Evolutionary conservation across 2,888 invertebrate species (phyloP), one percentile per base, ranked within the genome.

Genomic region (Eupeodes luniger): DNA sequence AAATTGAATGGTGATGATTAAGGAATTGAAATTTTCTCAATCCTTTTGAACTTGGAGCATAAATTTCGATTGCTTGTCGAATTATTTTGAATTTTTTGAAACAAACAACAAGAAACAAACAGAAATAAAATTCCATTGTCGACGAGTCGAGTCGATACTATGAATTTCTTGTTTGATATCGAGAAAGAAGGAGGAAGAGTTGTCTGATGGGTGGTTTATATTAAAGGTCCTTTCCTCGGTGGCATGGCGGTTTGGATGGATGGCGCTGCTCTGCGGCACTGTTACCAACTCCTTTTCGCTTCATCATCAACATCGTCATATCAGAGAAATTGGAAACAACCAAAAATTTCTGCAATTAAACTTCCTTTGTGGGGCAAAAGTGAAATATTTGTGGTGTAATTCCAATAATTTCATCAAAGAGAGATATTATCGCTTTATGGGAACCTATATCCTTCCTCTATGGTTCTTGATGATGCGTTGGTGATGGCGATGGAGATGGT

Each of bases 371-470:
- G 78, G 88, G 77, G 55, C 70, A 55, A 81, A 78, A 85, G 88
- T 81, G 81, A 88, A 88, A 88, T 88, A 88, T 81, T 88, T 88
- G 84, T 78, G 85, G 85, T 78, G 88, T 85, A 85, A 88, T 88
- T 84, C 85, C 85, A 88, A 88, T 88, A 85, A 88, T 88, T 84
- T 85, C 85, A 88, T 88, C 88, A 88, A 88, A 88, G 88, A 55
- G 88, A 49, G 85, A 88, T 88, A 88, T 78, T 78, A 85, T 84
- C 87, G 76, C 80, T 83, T 87, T 82, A 86, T 86, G 79, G 79
- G 64, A 75, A 76, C 79, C 79, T 81, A 47, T 27, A 27, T 27
- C 27, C 27, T 27, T 49, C 78, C 40, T 72, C 14, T 40, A 14
- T 44, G n/a, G 40, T 70, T 16, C 55, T 70, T 12, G 16, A 12